Evolutionary conservation across 2,113 vertebrate species (phyloP), one percentile per base, ranked within the genome.

Genomic region (Athene noctua): DNA sequence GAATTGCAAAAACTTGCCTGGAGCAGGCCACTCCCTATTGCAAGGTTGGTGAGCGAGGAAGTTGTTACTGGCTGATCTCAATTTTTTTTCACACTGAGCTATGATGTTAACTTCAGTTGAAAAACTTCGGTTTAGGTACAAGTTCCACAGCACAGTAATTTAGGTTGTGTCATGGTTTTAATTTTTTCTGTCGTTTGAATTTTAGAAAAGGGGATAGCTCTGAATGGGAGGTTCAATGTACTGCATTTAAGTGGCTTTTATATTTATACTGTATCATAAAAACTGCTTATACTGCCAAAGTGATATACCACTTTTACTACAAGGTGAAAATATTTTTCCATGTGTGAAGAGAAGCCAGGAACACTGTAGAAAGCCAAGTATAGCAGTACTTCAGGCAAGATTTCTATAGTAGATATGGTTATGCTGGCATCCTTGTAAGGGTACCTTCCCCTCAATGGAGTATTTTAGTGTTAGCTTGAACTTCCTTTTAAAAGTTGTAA

Each of bases 331-430:
- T 29, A 4, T 30, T 46, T 30, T 54, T 22, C 25, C 20, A 4
- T 9, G 71, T 38, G 21, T 54, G 73, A 72, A 58, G 47, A 80
- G 62, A 9, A 47, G 26, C 36, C 36, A 34, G 36, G 30, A 21
- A 1, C 9, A 2, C 26, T 47, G 32, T 9, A 10, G 49, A 9
- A 32, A 55, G 13, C 11, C 0, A 34, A 46, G 55, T 4, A 0
- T 14, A 5, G 1, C 7, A 58, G 19, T 3, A 12, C 4, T 32
- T 20, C 14, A 23, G 72, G 72, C 22, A 66, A 61, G 7, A 13
- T 19, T 57, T 38, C 38, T 66, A 23, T 5, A 27, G 29, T 32
- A 63, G 38, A 6, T 58, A 4, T 19, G 25, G 47, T 72, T 70
- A 21, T 15, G 10, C 21, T 15, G 38, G 11, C 11, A 3, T 25